A percentile compares a stretch with the other conserved stretches of the same genome.
Evolutionary conservation across 2,113 vertebrate species (phyloP).

Genomic region (Gobiocypris rarus): DNA sequence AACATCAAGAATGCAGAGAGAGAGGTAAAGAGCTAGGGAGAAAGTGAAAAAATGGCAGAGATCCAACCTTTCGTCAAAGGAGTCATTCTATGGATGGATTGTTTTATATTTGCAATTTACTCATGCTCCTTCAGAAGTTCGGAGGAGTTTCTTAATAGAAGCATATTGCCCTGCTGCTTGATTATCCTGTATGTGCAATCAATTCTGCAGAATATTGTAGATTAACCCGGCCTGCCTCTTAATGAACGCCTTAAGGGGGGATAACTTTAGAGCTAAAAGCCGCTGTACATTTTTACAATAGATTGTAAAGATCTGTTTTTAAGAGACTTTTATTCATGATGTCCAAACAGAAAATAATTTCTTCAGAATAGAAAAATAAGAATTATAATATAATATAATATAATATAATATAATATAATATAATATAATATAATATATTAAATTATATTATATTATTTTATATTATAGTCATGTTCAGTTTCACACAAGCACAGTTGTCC

Average conservation of each 20-base stretch:
- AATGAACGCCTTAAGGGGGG: neutral
- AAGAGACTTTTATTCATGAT: neutral
- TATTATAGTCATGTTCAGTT: too few relatives aligned
- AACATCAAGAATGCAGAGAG: constrained; percentile 26
- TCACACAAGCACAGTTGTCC: too few relatives aligned
- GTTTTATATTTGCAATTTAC: constrained; percentile 24
- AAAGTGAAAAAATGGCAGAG: too few relatives aligned
- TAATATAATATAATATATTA: too few relatives aligned
- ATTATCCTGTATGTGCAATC: neutral
- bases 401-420: too few relatives aligned
- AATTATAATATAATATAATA: too few relatives aligned
- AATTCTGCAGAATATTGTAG: constrained; percentile 15
- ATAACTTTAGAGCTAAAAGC: neutral
- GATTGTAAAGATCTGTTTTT: neutral
- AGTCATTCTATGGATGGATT: constrained; percentile 23
- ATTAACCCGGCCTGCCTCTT: neutral
- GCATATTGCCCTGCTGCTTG: neutral
- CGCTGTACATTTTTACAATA: neutral
- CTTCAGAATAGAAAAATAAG: neutral
- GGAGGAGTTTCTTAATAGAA: neutral
- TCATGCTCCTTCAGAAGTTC: neutral
- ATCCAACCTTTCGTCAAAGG: constrained; percentile 11
- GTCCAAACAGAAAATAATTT: neutral
- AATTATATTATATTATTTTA: too few relatives aligned
- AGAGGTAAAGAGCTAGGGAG: neutral